Evolutionary conservation across 2,113 vertebrate genomes (phyloP).

Genomic region (Eolophus roseicapilla): DNA sequence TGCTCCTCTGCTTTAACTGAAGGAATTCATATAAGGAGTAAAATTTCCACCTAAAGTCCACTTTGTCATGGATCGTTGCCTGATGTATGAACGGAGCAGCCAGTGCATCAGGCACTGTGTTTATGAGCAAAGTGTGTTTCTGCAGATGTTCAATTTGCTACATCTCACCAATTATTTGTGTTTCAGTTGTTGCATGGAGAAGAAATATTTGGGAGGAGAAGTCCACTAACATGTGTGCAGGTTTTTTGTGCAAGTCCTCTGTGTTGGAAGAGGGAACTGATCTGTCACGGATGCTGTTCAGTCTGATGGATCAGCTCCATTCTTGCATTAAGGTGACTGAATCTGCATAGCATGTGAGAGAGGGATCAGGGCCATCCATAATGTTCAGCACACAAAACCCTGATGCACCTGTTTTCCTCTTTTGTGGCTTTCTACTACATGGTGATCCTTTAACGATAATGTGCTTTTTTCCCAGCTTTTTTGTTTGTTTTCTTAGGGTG

Average conservation of each 20-base stretch:
- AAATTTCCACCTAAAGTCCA: not conserved
- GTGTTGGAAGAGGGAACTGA: not conserved
- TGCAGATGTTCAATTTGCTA: not conserved
- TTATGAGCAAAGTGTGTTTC: not conserved
- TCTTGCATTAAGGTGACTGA: not conserved
- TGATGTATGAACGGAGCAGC: not conserved
- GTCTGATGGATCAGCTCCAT: not conserved
- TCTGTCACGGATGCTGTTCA: not conserved
- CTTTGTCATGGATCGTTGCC: not conserved
- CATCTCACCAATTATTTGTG: not conserved
- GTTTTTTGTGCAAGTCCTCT: not conserved
- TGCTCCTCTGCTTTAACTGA: not conserved
- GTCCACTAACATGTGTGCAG: not conserved
- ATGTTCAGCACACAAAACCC: not conserved
- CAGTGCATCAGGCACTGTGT: accelerated
- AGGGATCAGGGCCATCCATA: not conserved
- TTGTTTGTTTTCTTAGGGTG: not conserved
- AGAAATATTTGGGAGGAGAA: not conserved
- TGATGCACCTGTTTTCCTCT: not conserved
- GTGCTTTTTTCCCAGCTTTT: not conserved
- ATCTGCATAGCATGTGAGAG: not conserved
- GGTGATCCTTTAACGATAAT: not conserved
- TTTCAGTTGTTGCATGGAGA: not conserved
- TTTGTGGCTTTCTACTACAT: not conserved
- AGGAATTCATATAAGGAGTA: not conserved